Conservation (phyloP, 2,888 invertebrate genomes). For the Drosophila hamatofila region DNA sequence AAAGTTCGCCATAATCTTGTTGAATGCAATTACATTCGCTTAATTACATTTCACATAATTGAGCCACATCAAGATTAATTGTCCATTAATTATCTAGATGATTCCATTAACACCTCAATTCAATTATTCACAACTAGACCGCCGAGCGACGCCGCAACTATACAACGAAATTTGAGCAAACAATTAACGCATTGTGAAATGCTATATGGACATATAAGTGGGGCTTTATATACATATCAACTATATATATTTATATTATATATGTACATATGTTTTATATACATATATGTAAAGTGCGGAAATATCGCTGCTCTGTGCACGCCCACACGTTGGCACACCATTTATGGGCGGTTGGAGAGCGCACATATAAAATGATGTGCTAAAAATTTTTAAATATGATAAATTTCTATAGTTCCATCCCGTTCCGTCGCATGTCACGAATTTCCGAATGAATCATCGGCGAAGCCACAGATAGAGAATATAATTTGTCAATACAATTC, state of each 20-base stretch:
- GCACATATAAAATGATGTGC: slow-evolving; percentile 14
- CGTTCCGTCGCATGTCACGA: slow-evolving; percentile 42
- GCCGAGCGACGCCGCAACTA: slow-evolving; percentile 9
- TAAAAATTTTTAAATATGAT: slow-evolving; percentile 40
- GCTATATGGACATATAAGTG: slow-evolving; percentile 23
- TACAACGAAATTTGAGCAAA: slow-evolving; percentile 21
- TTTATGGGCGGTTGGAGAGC: slow-evolving; percentile 31
- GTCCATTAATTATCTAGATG: slow-evolving; percentile 27
- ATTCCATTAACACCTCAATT: slow-evolving; percentile 37
- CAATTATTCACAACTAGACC: slow-evolving; percentile 14
- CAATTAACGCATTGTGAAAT: slow-evolving; percentile 31
- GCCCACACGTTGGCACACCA: slow-evolving; percentile 42
- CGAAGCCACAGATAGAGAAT: slow-evolving; percentile 28
- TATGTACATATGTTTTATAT: neutral
- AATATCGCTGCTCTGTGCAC: slow-evolving; percentile 13
- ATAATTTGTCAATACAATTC: slow-evolving; percentile 40
- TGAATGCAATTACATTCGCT: neutral
- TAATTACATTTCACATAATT: slow-evolving; percentile 14
- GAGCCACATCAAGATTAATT: slow-evolving; percentile 14
- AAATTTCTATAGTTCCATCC: slow-evolving; percentile 42
- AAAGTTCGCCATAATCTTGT: neutral
- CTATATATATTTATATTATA: neutral
- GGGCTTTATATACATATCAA: slow-evolving; percentile 8
- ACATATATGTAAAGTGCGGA: slow-evolving; percentile 19
- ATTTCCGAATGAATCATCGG: slow-evolving; percentile 52